These are phyloP conservation scores for Galaxias olidus DNA, from an alignment of 2,797 vertebrate species.

Conservation along the genomic window DNA sequence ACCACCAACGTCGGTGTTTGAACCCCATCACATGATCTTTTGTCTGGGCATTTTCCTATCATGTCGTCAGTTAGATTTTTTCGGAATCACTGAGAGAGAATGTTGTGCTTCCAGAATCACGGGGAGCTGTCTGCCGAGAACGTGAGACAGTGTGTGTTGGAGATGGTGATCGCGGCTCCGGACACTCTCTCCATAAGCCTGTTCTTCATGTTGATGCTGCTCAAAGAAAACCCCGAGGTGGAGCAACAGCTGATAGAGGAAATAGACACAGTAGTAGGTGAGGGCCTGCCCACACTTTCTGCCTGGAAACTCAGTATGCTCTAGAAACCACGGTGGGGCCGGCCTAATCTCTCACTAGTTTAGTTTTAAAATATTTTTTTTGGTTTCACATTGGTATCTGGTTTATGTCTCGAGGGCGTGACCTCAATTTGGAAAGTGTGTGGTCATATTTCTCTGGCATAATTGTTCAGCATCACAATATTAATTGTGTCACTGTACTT, in stretches of 20 bases:
- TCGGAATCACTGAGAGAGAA: neutral
- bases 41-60: too few relatives aligned
- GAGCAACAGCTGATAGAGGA: conserved; percentile 87
- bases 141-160: conserved; percentile 91
- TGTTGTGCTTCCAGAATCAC: conserved; percentile 73
- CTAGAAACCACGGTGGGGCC: too few relatives aligned
- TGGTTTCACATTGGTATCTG: too few relatives aligned
- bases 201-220: conserved; percentile 91
- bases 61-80: too few relatives aligned
- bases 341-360: too few relatives aligned
- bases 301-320: too few relatives aligned
- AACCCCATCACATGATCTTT: too few relatives aligned
- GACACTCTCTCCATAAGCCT: conserved; percentile 92
- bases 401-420: too few relatives aligned
- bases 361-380: too few relatives aligned
- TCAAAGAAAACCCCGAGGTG: conserved; percentile 85
- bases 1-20: neutral
- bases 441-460: too few relatives aligned
- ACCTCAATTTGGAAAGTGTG: too few relatives aligned
- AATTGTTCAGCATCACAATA: neutral
- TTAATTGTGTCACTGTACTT: neutral
- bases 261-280: conserved; percentile 84
- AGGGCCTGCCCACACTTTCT: conserved; percentile 24
- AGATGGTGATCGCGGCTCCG: conserved; percentile 95
- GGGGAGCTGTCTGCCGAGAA: conserved; percentile 90